Percentiles rank a stretch among this genome's conserved stretches.
Evolutionary conservation across 2,888 invertebrate genomes (phyloP).

Genomic region (Sinhomidia bicolor): DNA sequence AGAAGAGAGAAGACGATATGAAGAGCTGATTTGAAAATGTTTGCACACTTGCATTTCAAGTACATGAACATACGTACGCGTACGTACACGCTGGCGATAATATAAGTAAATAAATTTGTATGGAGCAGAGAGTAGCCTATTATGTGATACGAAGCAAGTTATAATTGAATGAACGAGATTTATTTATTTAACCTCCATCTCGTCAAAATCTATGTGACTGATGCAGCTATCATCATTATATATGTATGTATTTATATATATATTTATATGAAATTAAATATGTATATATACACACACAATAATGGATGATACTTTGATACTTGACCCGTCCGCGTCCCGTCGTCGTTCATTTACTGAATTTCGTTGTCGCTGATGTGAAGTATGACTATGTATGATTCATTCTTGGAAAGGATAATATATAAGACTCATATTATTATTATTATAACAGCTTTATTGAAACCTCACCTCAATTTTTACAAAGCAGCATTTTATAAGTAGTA

Average conservation of each 20-base stretch:
- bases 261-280: no score
- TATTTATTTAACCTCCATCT: conserved; percentile 8
- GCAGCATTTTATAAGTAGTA: not conserved
- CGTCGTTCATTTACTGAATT: not conserved
- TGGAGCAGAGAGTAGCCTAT: not conserved
- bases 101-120: conserved; percentile 14
- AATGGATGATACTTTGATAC: not conserved
- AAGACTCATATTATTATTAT: no score
- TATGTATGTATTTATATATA: no score
- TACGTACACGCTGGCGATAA: not conserved
- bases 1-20: not conserved
- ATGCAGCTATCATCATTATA: not conserved
- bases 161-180: not conserved
- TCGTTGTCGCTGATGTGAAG: not conserved
- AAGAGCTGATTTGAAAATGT: conserved; percentile 32
- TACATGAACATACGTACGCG: no score
- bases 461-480: no score
- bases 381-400: not conserved
- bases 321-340: not conserved
- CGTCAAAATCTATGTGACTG: not conserved
- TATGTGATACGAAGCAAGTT: not conserved
- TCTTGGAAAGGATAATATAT: no score
- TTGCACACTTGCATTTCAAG: conserved; percentile 29
- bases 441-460: no score
- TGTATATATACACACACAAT: not conserved